Evolutionary conservation across 2,797 vertebrate genomes (phyloP), one percentile per base, ranked within the genome.

Genomic region (Fringilla coelebs): DNA sequence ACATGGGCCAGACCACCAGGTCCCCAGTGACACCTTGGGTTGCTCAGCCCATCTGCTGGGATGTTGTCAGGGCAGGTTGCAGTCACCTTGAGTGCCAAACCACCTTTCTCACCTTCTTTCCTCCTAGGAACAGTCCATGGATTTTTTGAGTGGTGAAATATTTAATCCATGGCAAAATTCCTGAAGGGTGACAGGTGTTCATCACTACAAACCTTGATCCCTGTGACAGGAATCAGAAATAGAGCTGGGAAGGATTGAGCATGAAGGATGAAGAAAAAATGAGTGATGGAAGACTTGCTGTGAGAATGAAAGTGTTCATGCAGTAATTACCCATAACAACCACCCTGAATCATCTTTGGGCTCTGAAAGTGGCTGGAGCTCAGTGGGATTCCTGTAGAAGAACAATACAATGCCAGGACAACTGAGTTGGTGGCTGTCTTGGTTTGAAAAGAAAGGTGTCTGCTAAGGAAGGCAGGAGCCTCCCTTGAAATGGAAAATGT

Each of bases 1-100:
- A 28, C 0, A 0, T 7, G 9, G 41, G 16, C 19, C 45, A 67
- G 52, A 26, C 6, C 1, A 0, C 28, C 71, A 66, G 38, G 31
- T 12, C 34, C 29, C 14, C 36, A 45, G 34, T 21, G 57, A 32
- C 2, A 5, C 31, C 29, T 19, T 32, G 32, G 26, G 24, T 28
- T 72, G 17, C 34, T 32, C 48, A 81, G 22, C 9, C 38, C 40
- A 15, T 24, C 48, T 67, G 36, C 61, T 52, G 48, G 36, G 7
- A 3, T 45, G 15, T 22, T 38, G 10, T 21, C 25, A 28, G 51
- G 38, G n/a, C 45, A 80, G 32, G 19, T 18, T 81, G 29, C 34
- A 48, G 22, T 28, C 31, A 75, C 11, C 8, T 40, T 10, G 17
- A 61, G 31, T 54, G 24, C 26, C 80, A 84, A 83, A 77, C 28